These are phyloP conservation scores for Callitettix versicolor DNA, from an alignment of 1,140 invertebrate species.

Conservation along the genomic window DNA sequence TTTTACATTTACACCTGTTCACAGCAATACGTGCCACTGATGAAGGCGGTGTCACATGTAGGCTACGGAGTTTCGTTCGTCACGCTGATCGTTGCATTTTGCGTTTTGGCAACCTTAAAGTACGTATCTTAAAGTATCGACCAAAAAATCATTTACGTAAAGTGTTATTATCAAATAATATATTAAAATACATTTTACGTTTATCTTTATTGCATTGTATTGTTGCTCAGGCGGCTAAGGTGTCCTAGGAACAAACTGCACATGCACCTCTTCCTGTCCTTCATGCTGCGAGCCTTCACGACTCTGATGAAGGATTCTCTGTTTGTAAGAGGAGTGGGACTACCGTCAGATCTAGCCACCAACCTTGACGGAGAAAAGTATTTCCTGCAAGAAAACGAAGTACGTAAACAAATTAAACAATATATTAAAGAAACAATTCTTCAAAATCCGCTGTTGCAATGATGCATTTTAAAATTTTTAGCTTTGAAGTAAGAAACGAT, in stretches of 20 bases:
- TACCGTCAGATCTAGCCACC: constrained; percentile 35
- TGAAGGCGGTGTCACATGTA: constrained; percentile 52
- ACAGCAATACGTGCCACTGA: constrained; percentile 45
- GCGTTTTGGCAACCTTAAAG: constrained; percentile 57
- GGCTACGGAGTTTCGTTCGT: constrained; percentile 58
- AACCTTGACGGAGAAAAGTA: constrained; percentile 28
- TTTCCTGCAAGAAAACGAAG: constrained; percentile 1
- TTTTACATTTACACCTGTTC: constrained; percentile 16
- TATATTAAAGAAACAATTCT: not conserved
- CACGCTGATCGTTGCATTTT: constrained; percentile 50
- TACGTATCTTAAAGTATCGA: constrained; percentile 35
- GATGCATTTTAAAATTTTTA: too few relatives aligned
- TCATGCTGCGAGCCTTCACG: constrained; percentile 49
- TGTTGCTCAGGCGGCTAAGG: constrained; percentile 43
- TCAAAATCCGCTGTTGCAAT: too few relatives aligned
- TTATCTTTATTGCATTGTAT: not conserved
- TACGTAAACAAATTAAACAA: not conserved
- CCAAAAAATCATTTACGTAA: not conserved
- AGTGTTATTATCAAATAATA: not conserved
- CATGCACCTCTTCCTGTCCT: constrained; percentile 57
- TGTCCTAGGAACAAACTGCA: constrained; percentile 56
- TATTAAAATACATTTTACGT: not conserved
- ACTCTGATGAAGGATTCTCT: constrained; percentile 47
- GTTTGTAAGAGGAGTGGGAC: constrained; percentile 44
- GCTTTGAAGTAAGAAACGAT: too few relatives aligned